Evolutionary conservation across 1,140 invertebrate species (phyloP), one percentile per base, ranked within the genome.

Genomic region (Aphelenchoides avenae): DNA sequence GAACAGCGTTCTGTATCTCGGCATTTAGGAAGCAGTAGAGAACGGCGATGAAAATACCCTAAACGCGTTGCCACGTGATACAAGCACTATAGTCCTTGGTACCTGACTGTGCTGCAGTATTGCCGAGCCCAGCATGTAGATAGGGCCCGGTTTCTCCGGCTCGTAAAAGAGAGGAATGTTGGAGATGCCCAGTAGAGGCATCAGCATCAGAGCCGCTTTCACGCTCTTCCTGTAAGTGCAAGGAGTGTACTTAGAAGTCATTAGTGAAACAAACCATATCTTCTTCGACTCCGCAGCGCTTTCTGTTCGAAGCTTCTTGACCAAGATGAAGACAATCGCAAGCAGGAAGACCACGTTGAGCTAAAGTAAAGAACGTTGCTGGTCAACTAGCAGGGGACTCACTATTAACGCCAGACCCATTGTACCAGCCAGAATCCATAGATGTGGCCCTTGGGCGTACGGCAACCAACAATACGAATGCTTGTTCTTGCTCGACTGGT

Each of bases 1-100:
- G 63, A 2, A 75, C 36, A 24, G 76, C 76, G 44, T 59, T 52
- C 51, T 76, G 72, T 30, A 82, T 80, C 74, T 82, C 81, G 33
- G 74, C 76, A 66, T 82, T 82, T 20, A 82, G 53, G 63, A 82
- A 82, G 52, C 80, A 82, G 62, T 81, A 22, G 37, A 81, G 75
- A 9, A 81, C 71, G 2, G 81, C 78, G 7, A 82, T 79, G 57
- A 80, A 78, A 22, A 82, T 74, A 20, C 81, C 81, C 79, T 81
- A 31, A 78, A 72, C 22, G 36, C 49, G 51, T 47, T 49, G 44
- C 44, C 22, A 55, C 30, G 1, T 36, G 33, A 24, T 34, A 22
- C 9, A 26, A 53, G 7, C 4, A 29, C 26, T 39, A 20, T 7
- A 27, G 26, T 22, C 37, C 24, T 4, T 5, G 7, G 5, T 61